Conservation (phyloP, 2,888 invertebrate genomes). For the Dryobota labecula region DNA sequence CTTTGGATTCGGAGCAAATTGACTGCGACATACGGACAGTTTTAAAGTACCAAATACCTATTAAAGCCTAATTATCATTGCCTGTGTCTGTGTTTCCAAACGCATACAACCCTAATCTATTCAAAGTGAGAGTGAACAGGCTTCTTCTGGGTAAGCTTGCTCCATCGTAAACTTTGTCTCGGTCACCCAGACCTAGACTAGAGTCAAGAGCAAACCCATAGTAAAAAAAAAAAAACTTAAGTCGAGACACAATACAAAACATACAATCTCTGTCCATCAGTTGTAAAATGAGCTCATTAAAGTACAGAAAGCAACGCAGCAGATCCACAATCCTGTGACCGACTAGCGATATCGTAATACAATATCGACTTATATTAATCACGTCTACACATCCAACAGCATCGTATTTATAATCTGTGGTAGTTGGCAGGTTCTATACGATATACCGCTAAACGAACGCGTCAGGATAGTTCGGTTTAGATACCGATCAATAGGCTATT, state of each 20-base stretch:
- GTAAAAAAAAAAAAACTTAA: too few species aligned
- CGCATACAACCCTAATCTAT: too few species aligned
- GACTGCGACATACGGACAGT: too few species aligned
- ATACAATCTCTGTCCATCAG: neutral
- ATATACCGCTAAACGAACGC: conserved; percentile 60
- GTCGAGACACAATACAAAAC: neutral
- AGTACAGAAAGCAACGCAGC: neutral
- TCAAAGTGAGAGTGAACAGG: too few species aligned
- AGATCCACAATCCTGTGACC: conserved; percentile 19
- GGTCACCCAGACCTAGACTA: too few species aligned
- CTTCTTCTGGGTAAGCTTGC: too few species aligned
- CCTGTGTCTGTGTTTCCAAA: too few species aligned
- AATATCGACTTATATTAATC: conserved; percentile 55
- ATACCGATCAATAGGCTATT: conserved; percentile 63
- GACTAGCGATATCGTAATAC: conserved; percentile 44
- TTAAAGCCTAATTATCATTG: too few species aligned
- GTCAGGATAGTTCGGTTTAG: conserved; percentile 60
- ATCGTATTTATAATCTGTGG: conserved; percentile 61
- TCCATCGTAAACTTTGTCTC: too few species aligned
- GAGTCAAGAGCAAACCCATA: too few species aligned
- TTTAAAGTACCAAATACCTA: neutral
- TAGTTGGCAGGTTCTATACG: conserved; percentile 54
- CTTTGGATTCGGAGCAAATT: too few species aligned
- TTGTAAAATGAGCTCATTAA: neutral
- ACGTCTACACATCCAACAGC: conserved; percentile 34